Evolutionary conservation across 2,797 vertebrate genomes (phyloP), one percentile per base, ranked within the genome.

Genomic region (Rhinophrynus dorsalis): DNA sequence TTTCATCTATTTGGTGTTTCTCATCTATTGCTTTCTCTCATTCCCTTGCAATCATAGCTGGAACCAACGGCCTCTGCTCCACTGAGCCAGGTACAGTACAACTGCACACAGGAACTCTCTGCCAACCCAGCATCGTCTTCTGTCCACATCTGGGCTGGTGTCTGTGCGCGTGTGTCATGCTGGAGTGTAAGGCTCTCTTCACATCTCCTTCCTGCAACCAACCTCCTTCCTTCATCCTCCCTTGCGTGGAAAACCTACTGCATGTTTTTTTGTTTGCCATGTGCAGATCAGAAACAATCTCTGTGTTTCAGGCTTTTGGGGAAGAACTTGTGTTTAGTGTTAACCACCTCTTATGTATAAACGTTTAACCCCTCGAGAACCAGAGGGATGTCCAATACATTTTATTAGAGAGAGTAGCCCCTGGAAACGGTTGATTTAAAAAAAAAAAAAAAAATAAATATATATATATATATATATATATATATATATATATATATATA

Each of bases 151-250:
- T 91, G 92, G 89, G 86, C 86, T 73, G 89, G 88, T 75, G 48
- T 94, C 86, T 95, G 92, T 48, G 86, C 90, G 84, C 86, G 86
- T 18, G 92, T 92, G 77, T 84, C 89, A 0, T 95, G 93, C 89
- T 90, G 86, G 90, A 94, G 90, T 63, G 90, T 95, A 94, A 97
- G 93, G 88, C 83, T 78, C 66, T 57, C 61, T 78, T 85, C 75
- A 66, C 78, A 77, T 82, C 57, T 48, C 75, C 75, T 81, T 40
- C 74, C 66, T 67, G 67, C 10, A 12, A 37, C 24, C 24, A 32
- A 45, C 30, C 21, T 7, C n/a, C 35, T 57, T 1, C 63, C 24
- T 29, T 24, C 57, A 18, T 66, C 29, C 29, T 47, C 42, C 10
- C 51, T 27, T 73, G 50, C 61, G 66, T 67, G 60, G 23, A 17